Percentiles rank a stretch among this genome's conserved stretches.
phyloP scores from a whole-genome alignment of 2,888 invertebrate genomes.

The Epicampocera succincta region DNA sequence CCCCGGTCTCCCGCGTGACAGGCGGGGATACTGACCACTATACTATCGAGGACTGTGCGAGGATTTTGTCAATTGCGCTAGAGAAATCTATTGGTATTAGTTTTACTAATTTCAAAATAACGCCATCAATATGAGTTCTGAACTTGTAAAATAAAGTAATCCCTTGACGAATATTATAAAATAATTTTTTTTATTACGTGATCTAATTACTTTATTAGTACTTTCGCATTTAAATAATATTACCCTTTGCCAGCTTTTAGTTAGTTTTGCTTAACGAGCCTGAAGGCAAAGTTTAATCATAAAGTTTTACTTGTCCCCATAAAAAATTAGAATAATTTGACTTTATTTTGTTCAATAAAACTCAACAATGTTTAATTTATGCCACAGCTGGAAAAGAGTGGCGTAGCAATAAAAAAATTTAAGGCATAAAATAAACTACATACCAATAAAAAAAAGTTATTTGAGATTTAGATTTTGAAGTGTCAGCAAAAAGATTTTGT shows the following conservation, averaged over 20 bases:
- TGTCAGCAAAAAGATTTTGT: conserved; percentile 32
- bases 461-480: conserved; percentile 22
- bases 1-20: conserved; percentile 81
- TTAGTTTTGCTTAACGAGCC: conserved; percentile 11
- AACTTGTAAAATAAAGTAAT: too few relatives aligned
- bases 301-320: conserved; percentile 14
- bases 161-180: too few relatives aligned
- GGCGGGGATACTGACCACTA: conserved; percentile 81
- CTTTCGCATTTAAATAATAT: too few relatives aligned
- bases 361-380: conserved; percentile 17
- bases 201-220: too few relatives aligned
- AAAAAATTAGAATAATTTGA: conserved; percentile 34
- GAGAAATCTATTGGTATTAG: too few relatives aligned
- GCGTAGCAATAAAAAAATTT: neutral
- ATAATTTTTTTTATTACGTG: too few relatives aligned
- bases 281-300: conserved; percentile 37
- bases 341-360: conserved; percentile 16
- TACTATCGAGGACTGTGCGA: conserved; percentile 77
- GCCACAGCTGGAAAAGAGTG: neutral
- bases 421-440: neutral
- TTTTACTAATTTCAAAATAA: too few relatives aligned
- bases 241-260: too few relatives aligned
- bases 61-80: too few relatives aligned
- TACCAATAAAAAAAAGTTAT: conserved; percentile 22
- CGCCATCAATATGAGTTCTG: too few relatives aligned